Evolutionary conservation across 2,113 vertebrate genomes (phyloP).

Genomic region (Galeopterus variegatus): DNA sequence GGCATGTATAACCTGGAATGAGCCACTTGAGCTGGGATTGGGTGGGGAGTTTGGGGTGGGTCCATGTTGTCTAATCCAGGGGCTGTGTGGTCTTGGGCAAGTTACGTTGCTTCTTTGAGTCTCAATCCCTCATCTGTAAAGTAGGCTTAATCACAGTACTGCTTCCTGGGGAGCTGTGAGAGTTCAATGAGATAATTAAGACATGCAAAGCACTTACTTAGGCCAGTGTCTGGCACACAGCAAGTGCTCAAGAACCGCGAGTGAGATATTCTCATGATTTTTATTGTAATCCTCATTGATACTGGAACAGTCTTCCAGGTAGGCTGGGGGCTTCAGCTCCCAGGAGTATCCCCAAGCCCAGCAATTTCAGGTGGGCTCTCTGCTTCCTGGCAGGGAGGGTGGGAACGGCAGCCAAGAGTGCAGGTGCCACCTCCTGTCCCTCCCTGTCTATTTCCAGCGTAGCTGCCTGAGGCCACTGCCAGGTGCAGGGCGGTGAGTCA

Average conservation of each 20-base stretch:
- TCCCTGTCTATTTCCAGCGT: slow-evolving; percentile 73
- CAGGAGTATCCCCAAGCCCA: not conserved
- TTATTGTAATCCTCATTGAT: not conserved
- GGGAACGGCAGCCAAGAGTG: slow-evolving; percentile 37
- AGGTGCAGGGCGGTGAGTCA: slow-evolving; percentile 81
- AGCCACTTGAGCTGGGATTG: not conserved
- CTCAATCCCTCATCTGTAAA: slow-evolving; percentile 66
- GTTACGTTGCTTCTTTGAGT: slow-evolving; percentile 32
- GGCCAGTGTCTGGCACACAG: not conserved
- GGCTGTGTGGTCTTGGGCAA: not conserved
- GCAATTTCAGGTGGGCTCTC: not conserved
- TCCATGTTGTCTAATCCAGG: not conserved
- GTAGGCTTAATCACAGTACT: not conserved
- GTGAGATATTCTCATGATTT: not conserved
- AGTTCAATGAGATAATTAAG: not conserved
- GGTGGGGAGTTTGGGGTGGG: not conserved
- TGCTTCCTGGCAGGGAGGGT: slow-evolving; percentile 48
- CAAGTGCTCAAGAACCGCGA: not conserved
- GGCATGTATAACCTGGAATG: not conserved
- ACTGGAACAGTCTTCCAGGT: not conserved
- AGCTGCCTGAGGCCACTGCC: slow-evolving; percentile 67
- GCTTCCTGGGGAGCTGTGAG: slow-evolving; percentile 4
- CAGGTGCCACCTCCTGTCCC: slow-evolving; percentile 62
- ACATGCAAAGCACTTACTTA: slow-evolving; percentile 35
- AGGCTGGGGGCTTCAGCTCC: not conserved